A percentile compares a stretch with the other conserved stretches of the same genome.
These are phyloP conservation scores for Therioaphis trifolii DNA, from an alignment of 2,888 invertebrate species.

Conservation along the genomic window DNA sequence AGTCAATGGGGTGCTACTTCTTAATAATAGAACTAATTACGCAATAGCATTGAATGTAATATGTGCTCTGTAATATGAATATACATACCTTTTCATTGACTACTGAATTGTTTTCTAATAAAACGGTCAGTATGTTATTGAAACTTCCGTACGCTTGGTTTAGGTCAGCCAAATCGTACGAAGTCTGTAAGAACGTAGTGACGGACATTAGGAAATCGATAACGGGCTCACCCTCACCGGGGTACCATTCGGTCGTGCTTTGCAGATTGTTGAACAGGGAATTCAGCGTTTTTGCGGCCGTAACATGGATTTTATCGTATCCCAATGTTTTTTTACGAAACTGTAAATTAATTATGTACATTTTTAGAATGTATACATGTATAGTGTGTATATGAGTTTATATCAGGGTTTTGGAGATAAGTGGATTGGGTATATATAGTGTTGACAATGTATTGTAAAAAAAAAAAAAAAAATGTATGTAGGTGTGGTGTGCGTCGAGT, in stretches of 20 bases:
- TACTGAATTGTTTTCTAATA: conserved; percentile 77
- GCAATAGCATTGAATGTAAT: too few species aligned
- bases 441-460: not conserved
- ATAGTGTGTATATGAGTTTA: not conserved
- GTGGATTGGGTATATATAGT: conserved; percentile 1
- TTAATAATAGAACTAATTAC: too few species aligned
- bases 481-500: not conserved
- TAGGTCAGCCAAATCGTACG: conserved; percentile 70
- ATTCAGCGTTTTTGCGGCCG: conserved; percentile 72
- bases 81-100: conserved; percentile 79
- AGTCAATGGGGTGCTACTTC: too few species aligned
- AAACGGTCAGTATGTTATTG: conserved; percentile 75
- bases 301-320: conserved; percentile 73
- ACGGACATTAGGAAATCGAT: conserved; percentile 74
- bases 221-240: conserved; percentile 77
- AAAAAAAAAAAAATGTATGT: not conserved
- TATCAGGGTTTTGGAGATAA: not conserved
- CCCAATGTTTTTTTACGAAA: conserved; percentile 74
- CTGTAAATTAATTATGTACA: conserved; percentile 68
- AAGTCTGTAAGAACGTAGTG: conserved; percentile 71
- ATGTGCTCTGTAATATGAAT: too few species aligned
- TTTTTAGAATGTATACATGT: not conserved
- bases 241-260: conserved; percentile 71
- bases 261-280: conserved; percentile 70
- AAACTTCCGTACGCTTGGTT: conserved; percentile 73